Conservation (phyloP, 2,888 invertebrate species). For the Acleris literana region DNA sequence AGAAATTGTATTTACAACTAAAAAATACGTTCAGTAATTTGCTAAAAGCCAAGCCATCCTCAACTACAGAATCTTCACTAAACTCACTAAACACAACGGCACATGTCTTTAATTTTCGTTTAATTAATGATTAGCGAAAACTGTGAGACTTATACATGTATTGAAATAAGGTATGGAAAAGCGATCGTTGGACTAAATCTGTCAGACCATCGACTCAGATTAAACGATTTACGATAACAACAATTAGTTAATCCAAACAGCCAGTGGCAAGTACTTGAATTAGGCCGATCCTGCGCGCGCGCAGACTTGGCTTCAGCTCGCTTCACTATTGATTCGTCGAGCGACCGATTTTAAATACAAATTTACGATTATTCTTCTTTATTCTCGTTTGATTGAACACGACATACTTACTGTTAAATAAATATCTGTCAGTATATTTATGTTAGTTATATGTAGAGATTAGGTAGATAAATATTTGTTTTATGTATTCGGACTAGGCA, state of each 20-base stretch:
- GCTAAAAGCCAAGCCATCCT: slow-evolving; percentile 29
- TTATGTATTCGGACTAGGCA: slow-evolving; percentile 81
- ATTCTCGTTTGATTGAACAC: slow-evolving; percentile 68
- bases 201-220: no score
- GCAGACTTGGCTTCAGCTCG: slow-evolving; percentile 26
- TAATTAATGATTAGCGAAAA: not conserved
- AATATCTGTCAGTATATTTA: slow-evolving; percentile 62
- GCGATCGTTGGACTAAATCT: no score
- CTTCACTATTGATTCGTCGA: slow-evolving; percentile 9
- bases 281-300: not conserved
- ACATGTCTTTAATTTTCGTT: slow-evolving; percentile 2
- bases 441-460: slow-evolving; percentile 63
- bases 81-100: not conserved
- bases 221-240: no score
- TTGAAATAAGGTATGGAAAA: no score
- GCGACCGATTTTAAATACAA: slow-evolving; percentile 23
- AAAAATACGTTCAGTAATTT: slow-evolving; percentile 23
- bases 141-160: no score
- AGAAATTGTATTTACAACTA: slow-evolving; percentile 50
- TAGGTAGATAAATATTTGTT: slow-evolving; percentile 77
- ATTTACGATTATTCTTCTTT: slow-evolving; percentile 48
- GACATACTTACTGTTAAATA: slow-evolving; percentile 72
- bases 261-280: no score
- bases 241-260: no score
- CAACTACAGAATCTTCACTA: not conserved